Evolutionary conservation across 2,113 vertebrate species (phyloP), one percentile per base, ranked within the genome.

Genomic region (Sakesphorus luctuosus): DNA sequence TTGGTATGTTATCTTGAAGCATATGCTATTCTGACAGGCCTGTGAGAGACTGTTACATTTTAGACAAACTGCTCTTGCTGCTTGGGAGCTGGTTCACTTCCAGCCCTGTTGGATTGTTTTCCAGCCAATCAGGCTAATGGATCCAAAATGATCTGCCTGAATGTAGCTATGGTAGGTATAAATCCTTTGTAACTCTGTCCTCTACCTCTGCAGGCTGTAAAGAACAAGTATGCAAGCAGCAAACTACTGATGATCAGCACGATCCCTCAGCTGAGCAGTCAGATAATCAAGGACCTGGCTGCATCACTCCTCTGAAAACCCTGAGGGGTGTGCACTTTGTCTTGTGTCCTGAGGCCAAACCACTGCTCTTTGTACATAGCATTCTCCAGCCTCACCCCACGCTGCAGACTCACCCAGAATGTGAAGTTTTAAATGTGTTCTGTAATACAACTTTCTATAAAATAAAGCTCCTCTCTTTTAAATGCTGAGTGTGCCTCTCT

Each of bases 221-320:
- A 96, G 97, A 99, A 98, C 71, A 99, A 99, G 75, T 99, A 99
- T 46, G 98, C 98, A 4, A 99, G 98, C 96, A 97, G 97, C 95
- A 98, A 97, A 63, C 97, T 99, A 47, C 96, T 99, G 98, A 98
- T 93, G 88, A 98, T 99, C 96, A 99, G 99, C 97, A 98, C 98
- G 7, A 85, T 99, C 11, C 98, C 99, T 63, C 98, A 99, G 77
- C 98, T 99, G 36, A 98, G 95, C 74, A 94, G 98, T 0, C 20
- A 95, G 3, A 3, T 96, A 12, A 10, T 99, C 84, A 97, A 79
- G 84, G 98, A 98, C 31, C 95, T 99, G 46, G 99, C 99, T 47
- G 95, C 96, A 4, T 75, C 98, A 6, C 94, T 99, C n/a, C 18
- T 98, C 46, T 87, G 76, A 29, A 58, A n/a, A 50, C 9, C 43